Conservation (phyloP, 2,888 invertebrate species). For the Plebejus melissa region DNA sequence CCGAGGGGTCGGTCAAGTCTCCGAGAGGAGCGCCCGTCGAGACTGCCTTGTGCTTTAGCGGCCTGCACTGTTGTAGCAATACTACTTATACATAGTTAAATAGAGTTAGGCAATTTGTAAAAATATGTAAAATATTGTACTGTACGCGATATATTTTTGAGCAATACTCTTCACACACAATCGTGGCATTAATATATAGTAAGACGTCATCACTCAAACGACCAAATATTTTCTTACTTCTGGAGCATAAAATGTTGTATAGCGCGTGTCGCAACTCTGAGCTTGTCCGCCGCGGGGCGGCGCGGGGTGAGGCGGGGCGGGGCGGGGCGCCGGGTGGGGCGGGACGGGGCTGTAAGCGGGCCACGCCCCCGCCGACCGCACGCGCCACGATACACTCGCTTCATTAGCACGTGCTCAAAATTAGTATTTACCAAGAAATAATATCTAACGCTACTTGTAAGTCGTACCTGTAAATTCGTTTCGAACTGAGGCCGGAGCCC, state of each 20-base stretch:
- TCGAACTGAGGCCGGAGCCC: not conserved
- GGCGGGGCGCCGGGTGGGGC: not conserved
- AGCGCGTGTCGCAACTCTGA: constrained; percentile 9
- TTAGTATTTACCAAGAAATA: not conserved
- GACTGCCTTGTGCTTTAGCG: constrained; percentile 28
- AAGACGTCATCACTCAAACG: constrained; percentile 42
- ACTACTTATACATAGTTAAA: constrained; percentile 32
- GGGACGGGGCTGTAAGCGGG: not conserved
- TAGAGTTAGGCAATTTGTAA: constrained; percentile 40
- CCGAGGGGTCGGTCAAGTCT: constrained; percentile 17
- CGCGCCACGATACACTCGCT: too few relatives aligned
- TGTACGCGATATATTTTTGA: constrained; percentile 41
- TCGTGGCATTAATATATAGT: constrained; percentile 34
- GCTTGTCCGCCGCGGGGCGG: not conserved
- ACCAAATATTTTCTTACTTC: constrained; percentile 51
- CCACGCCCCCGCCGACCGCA: not conserved
- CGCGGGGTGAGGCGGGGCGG: too few relatives aligned
- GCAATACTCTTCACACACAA: constrained; percentile 43
- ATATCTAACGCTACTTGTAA: constrained; percentile 4
- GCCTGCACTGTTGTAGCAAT: constrained; percentile 36
- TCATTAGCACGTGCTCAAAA: not conserved
- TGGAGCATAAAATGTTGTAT: constrained; percentile 38
- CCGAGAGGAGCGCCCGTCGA: constrained; percentile 24
- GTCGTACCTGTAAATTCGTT: constrained; percentile 5
- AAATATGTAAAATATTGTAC: constrained; percentile 41